Conservation (phyloP, 2,797 vertebrate genomes). For the Gobio occitaniae region DNA sequence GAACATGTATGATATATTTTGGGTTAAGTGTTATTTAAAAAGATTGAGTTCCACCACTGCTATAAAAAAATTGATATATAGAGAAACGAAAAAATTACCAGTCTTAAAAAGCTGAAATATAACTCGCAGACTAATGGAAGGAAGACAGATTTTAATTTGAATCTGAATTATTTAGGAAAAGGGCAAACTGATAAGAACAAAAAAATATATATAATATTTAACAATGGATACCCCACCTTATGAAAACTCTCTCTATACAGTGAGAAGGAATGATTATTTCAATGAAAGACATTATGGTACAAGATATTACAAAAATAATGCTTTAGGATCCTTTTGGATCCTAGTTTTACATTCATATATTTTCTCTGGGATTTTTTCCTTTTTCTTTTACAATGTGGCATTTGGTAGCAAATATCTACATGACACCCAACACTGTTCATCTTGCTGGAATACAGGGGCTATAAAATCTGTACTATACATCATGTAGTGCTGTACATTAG, state of each 20-base stretch:
- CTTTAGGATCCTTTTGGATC: conserved; percentile 75
- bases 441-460: conserved; percentile 67
- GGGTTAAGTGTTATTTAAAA: neutral
- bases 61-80: neutral
- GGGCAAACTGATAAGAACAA: conserved; percentile 41
- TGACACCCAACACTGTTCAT: conserved; percentile 75
- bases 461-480: conserved; percentile 67
- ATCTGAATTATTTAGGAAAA: conserved; percentile 56
- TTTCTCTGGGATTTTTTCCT: conserved; percentile 36
- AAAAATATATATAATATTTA: conserved; percentile 54
- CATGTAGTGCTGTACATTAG: conserved; percentile 62
- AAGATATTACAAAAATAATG: conserved; percentile 98
- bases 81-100: neutral
- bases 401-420: conserved; percentile 70
- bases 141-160: conserved; percentile 56
- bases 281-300: conserved; percentile 77
- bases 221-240: conserved; percentile 53
- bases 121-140: conserved; percentile 18
- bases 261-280: conserved; percentile 84
- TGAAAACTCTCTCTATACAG: conserved; percentile 63
- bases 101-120: neutral
- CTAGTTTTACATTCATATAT: conserved; percentile 71
- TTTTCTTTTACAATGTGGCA: conserved; percentile 65
- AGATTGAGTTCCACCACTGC: neutral
- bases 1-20: neutral